Conservation (phyloP, 2,888 invertebrate genomes). For the Atherix ibis region DNA sequence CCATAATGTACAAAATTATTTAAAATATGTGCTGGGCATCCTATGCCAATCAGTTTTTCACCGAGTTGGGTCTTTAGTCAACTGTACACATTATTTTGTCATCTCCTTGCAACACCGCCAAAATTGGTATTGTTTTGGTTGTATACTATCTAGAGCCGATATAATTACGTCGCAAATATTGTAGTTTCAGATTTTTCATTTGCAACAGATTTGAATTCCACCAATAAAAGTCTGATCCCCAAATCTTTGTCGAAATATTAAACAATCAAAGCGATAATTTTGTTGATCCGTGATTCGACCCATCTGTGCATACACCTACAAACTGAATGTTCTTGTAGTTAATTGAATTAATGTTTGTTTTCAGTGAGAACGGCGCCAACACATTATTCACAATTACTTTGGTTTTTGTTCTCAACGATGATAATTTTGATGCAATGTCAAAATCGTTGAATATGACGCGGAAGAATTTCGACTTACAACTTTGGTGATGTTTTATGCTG, state of each 20-base stretch:
- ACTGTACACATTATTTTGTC: constrained; percentile 7
- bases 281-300: constrained; percentile 1
- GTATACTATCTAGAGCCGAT: too few relatives aligned
- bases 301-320: constrained; percentile 1
- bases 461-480: constrained; percentile 1
- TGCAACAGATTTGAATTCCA: constrained; percentile 2
- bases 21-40: constrained; percentile 9
- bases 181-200: constrained; percentile 5
- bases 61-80: constrained; percentile 3
- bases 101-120: constrained; percentile 1
- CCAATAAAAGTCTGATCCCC: background rate
- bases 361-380: constrained; percentile 3
- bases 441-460: constrained; percentile 3
- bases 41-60: constrained; percentile 6
- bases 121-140: constrained; percentile 10
- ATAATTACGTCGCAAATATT: too few relatives aligned
- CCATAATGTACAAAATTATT: constrained; percentile 9
- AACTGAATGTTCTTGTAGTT: background rate
- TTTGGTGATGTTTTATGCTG: too few relatives aligned
- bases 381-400: constrained; percentile 4
- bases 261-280: background rate
- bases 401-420: constrained; percentile 4
- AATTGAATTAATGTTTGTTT: constrained; percentile 2
- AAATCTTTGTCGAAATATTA: background rate
- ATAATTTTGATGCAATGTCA: constrained; percentile 3